Evolutionary conservation across 2,888 invertebrate species (phyloP).

Genomic region (Timema cristinae): DNA sequence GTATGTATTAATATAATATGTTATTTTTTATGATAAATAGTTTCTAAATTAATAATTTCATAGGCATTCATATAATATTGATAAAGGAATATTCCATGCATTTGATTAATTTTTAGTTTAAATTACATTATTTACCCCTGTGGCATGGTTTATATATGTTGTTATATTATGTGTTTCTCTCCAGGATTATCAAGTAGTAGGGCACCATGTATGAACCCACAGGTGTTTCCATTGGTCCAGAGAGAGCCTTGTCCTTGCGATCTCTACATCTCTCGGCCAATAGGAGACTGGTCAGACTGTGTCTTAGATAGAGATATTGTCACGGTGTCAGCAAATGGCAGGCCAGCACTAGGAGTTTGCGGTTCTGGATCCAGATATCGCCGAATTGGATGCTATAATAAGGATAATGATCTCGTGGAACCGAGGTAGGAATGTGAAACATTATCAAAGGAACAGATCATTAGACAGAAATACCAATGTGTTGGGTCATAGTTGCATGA

Average conservation of each 20-base stretch:
- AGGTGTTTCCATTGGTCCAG: constrained; percentile 37
- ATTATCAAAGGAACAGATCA: no score
- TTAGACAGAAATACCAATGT: no score
- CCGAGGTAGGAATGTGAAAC: constrained; percentile 37
- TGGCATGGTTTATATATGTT: neutral
- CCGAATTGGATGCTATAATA: constrained; percentile 39
- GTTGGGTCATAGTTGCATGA: no score
- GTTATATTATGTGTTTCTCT: neutral
- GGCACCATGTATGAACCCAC: constrained; percentile 37
- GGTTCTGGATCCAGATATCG: constrained; percentile 41
- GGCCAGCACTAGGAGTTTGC: constrained; percentile 38
- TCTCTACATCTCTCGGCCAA: constrained; percentile 36
- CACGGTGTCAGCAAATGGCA: constrained; percentile 32
- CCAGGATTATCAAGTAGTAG: constrained; percentile 38
- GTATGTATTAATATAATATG: no score
- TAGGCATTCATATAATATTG: neutral
- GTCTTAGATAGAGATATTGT: constrained; percentile 32
- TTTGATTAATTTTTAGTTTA: no score
- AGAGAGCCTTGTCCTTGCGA: constrained; percentile 41
- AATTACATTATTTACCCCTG: no score
- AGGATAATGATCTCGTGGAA: constrained; percentile 40
- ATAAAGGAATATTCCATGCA: no score
- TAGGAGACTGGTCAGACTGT: constrained; percentile 42
- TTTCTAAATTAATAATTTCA: neutral
- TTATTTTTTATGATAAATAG: no score